Percentiles rank a stretch among this genome's conserved stretches.
phyloP scores from a whole-genome alignment of 2,888 invertebrate species.

The Dynastes maya region DNA sequence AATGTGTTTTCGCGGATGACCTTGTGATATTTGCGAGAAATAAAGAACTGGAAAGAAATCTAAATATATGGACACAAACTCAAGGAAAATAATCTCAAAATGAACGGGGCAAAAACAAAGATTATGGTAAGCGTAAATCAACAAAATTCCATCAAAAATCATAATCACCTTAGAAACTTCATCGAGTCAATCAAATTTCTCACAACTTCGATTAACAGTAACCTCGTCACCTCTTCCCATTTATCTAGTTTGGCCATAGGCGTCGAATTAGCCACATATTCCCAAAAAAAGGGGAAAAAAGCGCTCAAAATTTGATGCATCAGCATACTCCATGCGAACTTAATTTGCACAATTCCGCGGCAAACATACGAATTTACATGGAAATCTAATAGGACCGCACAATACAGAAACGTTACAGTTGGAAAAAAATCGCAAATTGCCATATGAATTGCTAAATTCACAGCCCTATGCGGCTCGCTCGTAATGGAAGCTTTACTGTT shows the following conservation, averaged over 20 bases:
- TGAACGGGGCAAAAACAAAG: too few species aligned
- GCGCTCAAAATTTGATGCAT: background rate
- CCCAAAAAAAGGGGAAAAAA: background rate
- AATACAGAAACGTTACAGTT: background rate
- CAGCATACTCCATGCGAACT: background rate
- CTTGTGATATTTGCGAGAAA: too few species aligned
- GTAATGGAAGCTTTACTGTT: conserved; percentile 6
- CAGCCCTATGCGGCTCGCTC: background rate
- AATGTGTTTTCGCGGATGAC: too few species aligned
- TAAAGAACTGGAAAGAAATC: too few species aligned
- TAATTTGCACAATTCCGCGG: conserved; percentile 11
- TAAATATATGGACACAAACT: too few species aligned
- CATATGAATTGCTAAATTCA: conserved; percentile 10
- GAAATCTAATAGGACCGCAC: background rate
- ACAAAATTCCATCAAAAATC: too few species aligned
- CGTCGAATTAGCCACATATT: background rate
- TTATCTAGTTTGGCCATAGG: background rate
- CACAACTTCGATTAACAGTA: too few species aligned
- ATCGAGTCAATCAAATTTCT: too few species aligned
- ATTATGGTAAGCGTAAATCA: too few species aligned
- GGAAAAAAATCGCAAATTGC: conserved; percentile 22
- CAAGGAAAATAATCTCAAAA: too few species aligned
- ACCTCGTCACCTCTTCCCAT: too few species aligned
- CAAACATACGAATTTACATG: conserved; percentile 26
- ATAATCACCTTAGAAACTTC: too few species aligned